Evolutionary conservation across 1,140 invertebrate species (phyloP), one percentile per base, ranked within the genome.

Genomic region (Nylanderia fulva): DNA sequence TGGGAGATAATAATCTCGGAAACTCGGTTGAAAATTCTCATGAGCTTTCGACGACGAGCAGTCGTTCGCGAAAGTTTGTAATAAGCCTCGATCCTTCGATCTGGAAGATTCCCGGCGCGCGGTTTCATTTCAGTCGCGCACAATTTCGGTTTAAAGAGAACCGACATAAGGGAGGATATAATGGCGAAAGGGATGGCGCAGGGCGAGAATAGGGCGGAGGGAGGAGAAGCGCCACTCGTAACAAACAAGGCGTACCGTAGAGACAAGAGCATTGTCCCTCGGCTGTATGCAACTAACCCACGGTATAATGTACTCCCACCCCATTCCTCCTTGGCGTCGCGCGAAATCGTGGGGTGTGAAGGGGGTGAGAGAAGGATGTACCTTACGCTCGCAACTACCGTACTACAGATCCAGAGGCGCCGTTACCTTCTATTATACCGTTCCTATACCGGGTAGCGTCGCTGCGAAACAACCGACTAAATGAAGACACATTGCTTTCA

Each of bases 401-500:
- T 71, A 64, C 74, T 80, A 60, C 71, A 77, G 82, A 84, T 76
- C 69, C 80, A 76, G 45, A 48, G 66, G 76, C 90, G 88, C 91
- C 69, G 91, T 91, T 92, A 91, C 88, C 91, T 92, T 88, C 90
- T 88, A 92, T 93, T 92, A 93, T 92, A 90, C 90, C 61, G 66
- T 86, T 61, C 71, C 85, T 88, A 68, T 86, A 86, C 75, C 72
- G 52, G 45, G 75, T 74, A 85, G 42, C 80, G 82, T 76, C 42
- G 80, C 72, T 69, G 85, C 88, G 91, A 90, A 91, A 92, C 92
- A 92, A 91, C 88, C 88, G 87, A 74, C 88, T 90, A 93, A 93
- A 93, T 93, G 92, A 93, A 93, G 91, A 92, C 88, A 90, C 91
- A 93, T 92, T 88, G 91, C 90, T 92, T 92, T 92, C 92, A 93